Evolutionary conservation across 1,140 invertebrate species (phyloP).

Genomic region (Neodiprion pinetum): DNA sequence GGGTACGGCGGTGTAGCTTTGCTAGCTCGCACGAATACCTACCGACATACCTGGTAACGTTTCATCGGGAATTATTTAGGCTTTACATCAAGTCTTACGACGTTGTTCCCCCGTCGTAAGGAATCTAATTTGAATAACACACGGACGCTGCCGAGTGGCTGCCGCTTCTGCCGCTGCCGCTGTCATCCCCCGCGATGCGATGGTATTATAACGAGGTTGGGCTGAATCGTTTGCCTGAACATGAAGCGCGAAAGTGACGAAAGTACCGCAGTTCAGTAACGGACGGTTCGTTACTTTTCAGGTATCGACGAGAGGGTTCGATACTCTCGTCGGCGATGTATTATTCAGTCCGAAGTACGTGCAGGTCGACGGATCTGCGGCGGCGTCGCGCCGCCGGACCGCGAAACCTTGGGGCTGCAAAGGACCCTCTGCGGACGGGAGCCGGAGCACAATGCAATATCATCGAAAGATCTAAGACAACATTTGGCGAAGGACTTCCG

Average conservation of each 20-base stretch:
- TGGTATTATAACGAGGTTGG: too few relatives aligned
- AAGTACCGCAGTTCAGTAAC: neutral
- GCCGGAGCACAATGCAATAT: conserved; percentile 20
- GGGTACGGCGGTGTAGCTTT: neutral
- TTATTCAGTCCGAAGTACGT: neutral
- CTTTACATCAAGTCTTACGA: conserved; percentile 55
- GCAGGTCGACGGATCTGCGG: neutral
- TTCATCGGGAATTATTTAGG: conserved; percentile 56
- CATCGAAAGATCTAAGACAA: conserved; percentile 45
- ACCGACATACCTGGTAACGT: conserved; percentile 40
- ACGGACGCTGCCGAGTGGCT: conserved; percentile 13
- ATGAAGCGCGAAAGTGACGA: neutral
- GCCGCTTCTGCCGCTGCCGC: neutral
- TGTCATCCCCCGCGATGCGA: neutral
- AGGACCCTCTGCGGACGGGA: neutral
- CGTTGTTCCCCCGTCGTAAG: conserved; percentile 42
- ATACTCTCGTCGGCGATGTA: neutral
- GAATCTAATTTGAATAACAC: conserved; percentile 61
- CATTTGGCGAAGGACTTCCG: conserved; percentile 27
- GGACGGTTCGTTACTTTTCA: neutral
- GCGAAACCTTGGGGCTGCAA: too few relatives aligned
- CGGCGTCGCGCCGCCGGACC: neutral
- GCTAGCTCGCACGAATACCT: conserved; percentile 24
- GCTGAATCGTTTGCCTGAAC: too few relatives aligned
- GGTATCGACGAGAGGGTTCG: neutral